A percentile compares a stretch with the other conserved stretches of the same genome.
phyloP scores from a whole-genome alignment of 2,888 invertebrate species.

The Esperia sulphurella region DNA sequence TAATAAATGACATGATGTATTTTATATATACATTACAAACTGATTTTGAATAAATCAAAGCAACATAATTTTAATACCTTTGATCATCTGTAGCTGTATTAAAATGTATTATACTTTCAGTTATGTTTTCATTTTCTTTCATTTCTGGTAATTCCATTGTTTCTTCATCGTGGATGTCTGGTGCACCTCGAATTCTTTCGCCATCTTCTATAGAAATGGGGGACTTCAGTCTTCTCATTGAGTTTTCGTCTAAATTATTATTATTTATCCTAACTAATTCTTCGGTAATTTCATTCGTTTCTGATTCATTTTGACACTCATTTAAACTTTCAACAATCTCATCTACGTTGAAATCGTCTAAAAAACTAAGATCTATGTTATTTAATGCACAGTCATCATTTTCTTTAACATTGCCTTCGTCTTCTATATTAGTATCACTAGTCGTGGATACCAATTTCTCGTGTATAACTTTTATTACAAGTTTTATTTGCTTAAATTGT shows the following conservation, averaged over 20 bases:
- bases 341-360: conserved; percentile 58
- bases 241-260: neutral
- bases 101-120: too few relatives aligned
- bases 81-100: too few relatives aligned
- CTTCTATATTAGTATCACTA: conserved; percentile 20
- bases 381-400: conserved; percentile 12
- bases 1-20: too few relatives aligned
- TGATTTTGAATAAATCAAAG: too few relatives aligned
- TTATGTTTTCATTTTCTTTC: neutral
- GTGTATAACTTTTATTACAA: conserved; percentile 42
- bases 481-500: conserved; percentile 38
- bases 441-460: conserved; percentile 13
- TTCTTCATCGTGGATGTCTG: neutral
- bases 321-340: conserved; percentile 52
- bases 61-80: too few relatives aligned
- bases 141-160: neutral
- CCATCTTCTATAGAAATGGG: neutral
- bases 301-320: conserved; percentile 16
- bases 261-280: neutral
- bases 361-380: conserved; percentile 47
- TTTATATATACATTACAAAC: too few relatives aligned
- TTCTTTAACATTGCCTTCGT: conserved; percentile 10
- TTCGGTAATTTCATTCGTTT: neutral
- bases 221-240: neutral
- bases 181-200: neutral